phyloP scores from a whole-genome alignment of 2,113 vertebrate genomes.

The Otocyon megalotis region DNA sequence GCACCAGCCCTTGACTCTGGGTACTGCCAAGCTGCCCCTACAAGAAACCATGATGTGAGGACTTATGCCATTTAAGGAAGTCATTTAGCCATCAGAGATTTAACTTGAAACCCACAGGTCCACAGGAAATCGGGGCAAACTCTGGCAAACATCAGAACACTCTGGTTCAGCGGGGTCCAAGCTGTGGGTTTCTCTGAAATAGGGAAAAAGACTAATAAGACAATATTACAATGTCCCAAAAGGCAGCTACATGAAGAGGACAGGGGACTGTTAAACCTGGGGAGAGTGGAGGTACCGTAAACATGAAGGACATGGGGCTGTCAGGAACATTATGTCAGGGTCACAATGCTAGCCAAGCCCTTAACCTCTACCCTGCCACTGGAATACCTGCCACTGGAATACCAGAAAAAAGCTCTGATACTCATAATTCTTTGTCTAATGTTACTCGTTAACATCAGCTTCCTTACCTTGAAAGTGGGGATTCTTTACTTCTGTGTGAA shows the following conservation, averaged over 20 bases:
- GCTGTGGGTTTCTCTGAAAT: neutral
- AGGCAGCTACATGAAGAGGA: neutral
- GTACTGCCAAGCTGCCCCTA: constrained; percentile 98
- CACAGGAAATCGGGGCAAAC: constrained; percentile 38
- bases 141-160: neutral
- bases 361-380: neutral
- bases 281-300: neutral
- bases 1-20: constrained; percentile 96
- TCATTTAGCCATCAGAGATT: neutral
- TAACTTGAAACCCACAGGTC: neutral
- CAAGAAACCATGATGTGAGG: constrained; percentile 53
- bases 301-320: neutral
- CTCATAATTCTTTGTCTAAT: neutral
- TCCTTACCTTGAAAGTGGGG: neutral
- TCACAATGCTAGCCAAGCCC: neutral
- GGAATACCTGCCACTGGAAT: neutral
- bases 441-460: neutral
- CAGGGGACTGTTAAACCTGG: neutral
- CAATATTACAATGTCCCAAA: neutral
- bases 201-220: constrained; percentile 13
- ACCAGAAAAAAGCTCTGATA: neutral
- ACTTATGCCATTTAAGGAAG: neutral
- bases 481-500: neutral
- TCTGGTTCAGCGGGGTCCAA: neutral
- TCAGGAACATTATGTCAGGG: neutral